A percentile compares a stretch with the other conserved stretches of the same genome.
phyloP scores from a whole-genome alignment of 2,797 vertebrate genomes.

The Microchirus variegatus region DNA sequence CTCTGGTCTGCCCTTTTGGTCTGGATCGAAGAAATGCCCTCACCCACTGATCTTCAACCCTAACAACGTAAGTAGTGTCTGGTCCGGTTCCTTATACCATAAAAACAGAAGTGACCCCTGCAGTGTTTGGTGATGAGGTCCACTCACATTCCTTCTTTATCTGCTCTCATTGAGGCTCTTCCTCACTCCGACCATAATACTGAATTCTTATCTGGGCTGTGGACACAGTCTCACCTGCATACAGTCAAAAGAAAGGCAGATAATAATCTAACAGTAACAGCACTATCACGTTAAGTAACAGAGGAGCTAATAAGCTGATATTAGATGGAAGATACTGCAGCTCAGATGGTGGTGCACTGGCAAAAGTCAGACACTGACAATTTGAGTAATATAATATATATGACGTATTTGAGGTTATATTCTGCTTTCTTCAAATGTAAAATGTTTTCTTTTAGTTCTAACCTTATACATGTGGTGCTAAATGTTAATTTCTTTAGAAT shows the following conservation, averaged over 20 bases:
- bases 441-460: too few relatives aligned
- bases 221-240: slow-evolving; percentile 23
- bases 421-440: not conserved
- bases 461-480: too few relatives aligned
- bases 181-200: slow-evolving; percentile 33
- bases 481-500: too few relatives aligned
- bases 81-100: slow-evolving; percentile 7
- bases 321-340: not conserved
- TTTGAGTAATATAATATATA: too few relatives aligned
- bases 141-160: slow-evolving; percentile 61
- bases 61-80: slow-evolving; percentile 81
- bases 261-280: slow-evolving; percentile 24
- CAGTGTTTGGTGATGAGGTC: slow-evolving; percentile 14
- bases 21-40: slow-evolving; percentile 85
- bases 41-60: slow-evolving; percentile 85
- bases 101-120: not conserved
- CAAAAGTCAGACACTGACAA: too few relatives aligned
- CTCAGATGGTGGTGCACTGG: not conserved
- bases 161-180: slow-evolving; percentile 52
- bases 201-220: slow-evolving; percentile 50
- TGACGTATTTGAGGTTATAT: not conserved
- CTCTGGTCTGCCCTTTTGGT: slow-evolving; percentile 87
- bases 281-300: slow-evolving; percentile 5
- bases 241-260: slow-evolving; percentile 39
- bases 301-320: not conserved